These are phyloP conservation scores for Frankliniella intonsa DNA, from an alignment of 2,888 invertebrate species.

Conservation along the genomic window DNA sequence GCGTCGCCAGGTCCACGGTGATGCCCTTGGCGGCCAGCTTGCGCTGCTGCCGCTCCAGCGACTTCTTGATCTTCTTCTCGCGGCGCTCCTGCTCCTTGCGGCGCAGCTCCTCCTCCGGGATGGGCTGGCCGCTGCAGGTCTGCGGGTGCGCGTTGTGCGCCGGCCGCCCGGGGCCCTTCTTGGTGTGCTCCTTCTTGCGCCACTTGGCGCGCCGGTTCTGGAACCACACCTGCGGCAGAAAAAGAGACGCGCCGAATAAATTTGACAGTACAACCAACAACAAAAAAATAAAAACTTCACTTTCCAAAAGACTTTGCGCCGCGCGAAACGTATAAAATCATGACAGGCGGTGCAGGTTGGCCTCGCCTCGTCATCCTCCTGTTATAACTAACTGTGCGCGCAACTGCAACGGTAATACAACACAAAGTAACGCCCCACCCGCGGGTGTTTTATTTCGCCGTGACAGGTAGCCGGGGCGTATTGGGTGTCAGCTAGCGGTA, in stretches of 20 bases:
- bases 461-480: too few relatives aligned
- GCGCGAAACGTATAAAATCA: too few relatives aligned
- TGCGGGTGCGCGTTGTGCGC: conserved; percentile 98
- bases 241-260: conserved; percentile 23
- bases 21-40: conserved; percentile 89
- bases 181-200: conserved; percentile 98
- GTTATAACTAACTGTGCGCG: too few relatives aligned
- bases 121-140: conserved; percentile 95
- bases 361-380: too few relatives aligned
- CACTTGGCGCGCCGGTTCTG: conserved; percentile 99
- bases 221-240: conserved; percentile 88
- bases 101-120: conserved; percentile 82
- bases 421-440: too few relatives aligned
- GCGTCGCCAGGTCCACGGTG: conserved; percentile 77
- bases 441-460: too few relatives aligned
- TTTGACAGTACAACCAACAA: too few relatives aligned
- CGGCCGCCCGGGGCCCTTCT: conserved; percentile 96
- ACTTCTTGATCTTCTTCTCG: conserved; percentile 87
- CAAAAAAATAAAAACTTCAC: too few relatives aligned
- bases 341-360: too few relatives aligned
- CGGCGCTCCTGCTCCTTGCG: conserved; percentile 82
- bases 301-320: too few relatives aligned
- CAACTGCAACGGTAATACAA: too few relatives aligned
- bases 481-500: too few relatives aligned
- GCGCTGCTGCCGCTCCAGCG: conserved; percentile 75